phyloP scores from a whole-genome alignment of 2,888 invertebrate genomes.

The Tetrapedia diversipes region DNA sequence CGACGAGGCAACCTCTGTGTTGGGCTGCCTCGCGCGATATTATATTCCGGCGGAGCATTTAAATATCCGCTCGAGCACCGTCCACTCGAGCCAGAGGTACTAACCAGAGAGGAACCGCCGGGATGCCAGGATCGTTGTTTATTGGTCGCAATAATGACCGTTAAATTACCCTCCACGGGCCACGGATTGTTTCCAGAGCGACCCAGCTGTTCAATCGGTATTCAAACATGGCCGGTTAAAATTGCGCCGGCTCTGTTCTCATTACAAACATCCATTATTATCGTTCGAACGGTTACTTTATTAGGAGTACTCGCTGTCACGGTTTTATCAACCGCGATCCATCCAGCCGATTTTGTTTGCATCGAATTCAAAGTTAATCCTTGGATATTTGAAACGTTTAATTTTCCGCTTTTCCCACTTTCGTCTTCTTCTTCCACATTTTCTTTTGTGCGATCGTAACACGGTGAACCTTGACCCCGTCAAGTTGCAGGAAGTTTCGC shows the following conservation, averaged over 20 bases:
- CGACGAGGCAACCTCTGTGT: constrained; percentile 17
- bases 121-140: constrained; percentile 53
- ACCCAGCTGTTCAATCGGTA: constrained; percentile 52
- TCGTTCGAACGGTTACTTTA: constrained; percentile 48
- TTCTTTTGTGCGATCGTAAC: neutral
- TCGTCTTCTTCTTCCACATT: too few relatives aligned
- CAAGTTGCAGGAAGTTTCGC: constrained; percentile 20
- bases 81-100: constrained; percentile 33
- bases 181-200: constrained; percentile 47
- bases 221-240: constrained; percentile 34
- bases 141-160: constrained; percentile 53
- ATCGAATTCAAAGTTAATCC: too few relatives aligned
- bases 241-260: constrained; percentile 35
- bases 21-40: constrained; percentile 22
- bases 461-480: constrained; percentile 31
- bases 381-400: too few relatives aligned
- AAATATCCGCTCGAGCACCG: constrained; percentile 48
- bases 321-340: neutral
- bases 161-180: constrained; percentile 46
- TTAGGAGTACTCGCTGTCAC: constrained; percentile 4
- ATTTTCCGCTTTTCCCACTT: too few relatives aligned
- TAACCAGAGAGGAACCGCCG: constrained; percentile 28
- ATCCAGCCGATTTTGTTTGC: neutral
- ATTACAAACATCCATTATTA: constrained; percentile 46
- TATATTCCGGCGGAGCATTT: constrained; percentile 42